Conservation (phyloP, 2,113 vertebrate genomes). For the Thamnaconus septentrionalis region DNA sequence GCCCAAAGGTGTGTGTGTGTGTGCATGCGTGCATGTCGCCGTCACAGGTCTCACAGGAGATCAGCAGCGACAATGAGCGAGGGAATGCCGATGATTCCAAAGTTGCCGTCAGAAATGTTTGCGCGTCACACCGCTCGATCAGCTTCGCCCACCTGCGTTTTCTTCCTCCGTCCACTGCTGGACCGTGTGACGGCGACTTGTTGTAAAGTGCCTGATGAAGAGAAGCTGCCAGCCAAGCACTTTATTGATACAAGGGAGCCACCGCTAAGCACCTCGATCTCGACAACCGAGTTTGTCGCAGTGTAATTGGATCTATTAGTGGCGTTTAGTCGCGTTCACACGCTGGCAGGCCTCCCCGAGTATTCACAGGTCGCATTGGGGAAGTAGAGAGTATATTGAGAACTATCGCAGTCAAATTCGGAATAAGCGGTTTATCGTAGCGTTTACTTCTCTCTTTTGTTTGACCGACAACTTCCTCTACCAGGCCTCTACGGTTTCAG, state of each 20-base stretch:
- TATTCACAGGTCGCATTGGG: neutral
- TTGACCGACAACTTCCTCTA: constrained; percentile 45
- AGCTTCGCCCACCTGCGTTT: too few species aligned
- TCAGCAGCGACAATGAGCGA: too few species aligned
- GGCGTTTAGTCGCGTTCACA: neutral
- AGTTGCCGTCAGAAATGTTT: too few species aligned
- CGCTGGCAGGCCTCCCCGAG: neutral
- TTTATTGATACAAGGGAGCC: constrained; percentile 34
- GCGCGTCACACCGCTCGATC: too few species aligned
- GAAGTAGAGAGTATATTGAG: too few species aligned
- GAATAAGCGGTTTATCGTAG: constrained; percentile 1
- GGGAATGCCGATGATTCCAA: too few species aligned
- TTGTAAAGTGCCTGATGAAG: neutral
- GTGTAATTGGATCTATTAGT: constrained; percentile 6
- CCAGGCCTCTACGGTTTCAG: constrained; percentile 15
- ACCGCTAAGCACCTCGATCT: constrained; percentile 7
- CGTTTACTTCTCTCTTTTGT: constrained; percentile 36
- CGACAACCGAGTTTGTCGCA: constrained; percentile 8
- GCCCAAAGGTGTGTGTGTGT: too few species aligned
- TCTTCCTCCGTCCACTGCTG: too few species aligned
- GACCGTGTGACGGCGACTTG: neutral
- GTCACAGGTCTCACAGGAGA: too few species aligned
- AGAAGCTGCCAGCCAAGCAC: constrained; percentile 12
- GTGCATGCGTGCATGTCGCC: too few species aligned
- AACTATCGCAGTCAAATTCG: neutral